Evolutionary conservation across 2,797 vertebrate genomes (phyloP), one percentile per base, ranked within the genome.

Genomic region (Pseudomugil tenellus): DNA sequence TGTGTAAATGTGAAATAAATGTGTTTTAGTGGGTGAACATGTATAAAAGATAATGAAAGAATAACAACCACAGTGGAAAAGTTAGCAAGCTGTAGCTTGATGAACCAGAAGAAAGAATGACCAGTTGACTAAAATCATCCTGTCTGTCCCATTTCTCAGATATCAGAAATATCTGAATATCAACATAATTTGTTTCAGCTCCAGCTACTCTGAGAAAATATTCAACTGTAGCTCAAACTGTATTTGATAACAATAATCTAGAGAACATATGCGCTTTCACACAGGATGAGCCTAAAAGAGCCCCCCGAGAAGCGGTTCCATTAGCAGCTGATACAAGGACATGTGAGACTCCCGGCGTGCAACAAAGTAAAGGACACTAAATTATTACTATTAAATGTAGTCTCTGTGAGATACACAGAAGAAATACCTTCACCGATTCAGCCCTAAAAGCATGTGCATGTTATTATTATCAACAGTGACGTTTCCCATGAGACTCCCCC

Each of bases 381-480:
- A 34, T 46, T 56, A 43, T 66, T 46, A 57, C 23, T 52, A 59
- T 53, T 43, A 60, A 13, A 41, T 37, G n/a, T 25, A 43, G 35
- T 28, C 43, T 34, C 29, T 48, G 1, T 29, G 29, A 59, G 55
- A 25, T 9, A 48, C 6, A 5, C 28, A 52, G 55, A 51, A 59
- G 57, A 35, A 16, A 14, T 34, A 39, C 63, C 37, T 54, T 7
- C 46, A 55, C 61, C 65, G 72, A 68, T 72, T 49, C 14, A 51
- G 51, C 61, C 66, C 57, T 60, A 72, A 67, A 77, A 72, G 76
- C 58, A 67, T 57, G 74, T 68, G 48, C 72, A 72, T 67, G 61
- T 78, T 82, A 68, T 83, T 86, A 81, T 84, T 79, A 87, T 54
- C 67, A 67, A 84, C 80, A 78, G 58, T 3, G 76, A 81, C 54